Conservation (phyloP, 2,888 invertebrate species). For the Synergus umbraculus region DNA sequence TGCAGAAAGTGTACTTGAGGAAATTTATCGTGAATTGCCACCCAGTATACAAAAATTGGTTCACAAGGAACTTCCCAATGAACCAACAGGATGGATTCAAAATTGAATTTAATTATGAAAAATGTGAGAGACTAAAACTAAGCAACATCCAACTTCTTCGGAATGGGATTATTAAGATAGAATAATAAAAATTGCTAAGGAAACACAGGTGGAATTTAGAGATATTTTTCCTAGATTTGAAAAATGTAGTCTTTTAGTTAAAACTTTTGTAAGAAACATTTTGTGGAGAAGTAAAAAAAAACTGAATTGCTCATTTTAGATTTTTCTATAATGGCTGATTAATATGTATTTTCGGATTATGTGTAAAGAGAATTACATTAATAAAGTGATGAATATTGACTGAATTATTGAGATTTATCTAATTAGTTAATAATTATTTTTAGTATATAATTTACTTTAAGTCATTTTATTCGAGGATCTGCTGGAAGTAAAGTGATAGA, state of each 20-base stretch:
- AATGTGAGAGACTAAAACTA: too few species aligned
- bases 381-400: neutral
- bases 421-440: neutral
- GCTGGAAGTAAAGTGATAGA: too few species aligned
- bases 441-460: too few species aligned
- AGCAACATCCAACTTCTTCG: neutral
- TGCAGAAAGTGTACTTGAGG: constrained; percentile 89
- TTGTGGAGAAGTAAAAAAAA: neutral
- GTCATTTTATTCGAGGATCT: too few species aligned
- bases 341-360: neutral
- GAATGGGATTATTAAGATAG: neutral
- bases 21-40: constrained; percentile 89
- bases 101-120: neutral
- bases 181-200: neutral
- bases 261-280: neutral
- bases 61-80: constrained; percentile 78
- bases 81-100: constrained; percentile 11
- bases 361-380: neutral
- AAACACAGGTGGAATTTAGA: neutral
- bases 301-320: neutral
- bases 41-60: constrained; percentile 83
- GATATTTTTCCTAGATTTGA: neutral
- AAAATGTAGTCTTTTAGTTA: neutral
- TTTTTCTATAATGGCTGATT: neutral
- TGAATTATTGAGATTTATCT: neutral